These are phyloP conservation scores for Andrena haemorrhoa DNA, from an alignment of 2,888 invertebrate genomes.

Conservation along the genomic window DNA sequence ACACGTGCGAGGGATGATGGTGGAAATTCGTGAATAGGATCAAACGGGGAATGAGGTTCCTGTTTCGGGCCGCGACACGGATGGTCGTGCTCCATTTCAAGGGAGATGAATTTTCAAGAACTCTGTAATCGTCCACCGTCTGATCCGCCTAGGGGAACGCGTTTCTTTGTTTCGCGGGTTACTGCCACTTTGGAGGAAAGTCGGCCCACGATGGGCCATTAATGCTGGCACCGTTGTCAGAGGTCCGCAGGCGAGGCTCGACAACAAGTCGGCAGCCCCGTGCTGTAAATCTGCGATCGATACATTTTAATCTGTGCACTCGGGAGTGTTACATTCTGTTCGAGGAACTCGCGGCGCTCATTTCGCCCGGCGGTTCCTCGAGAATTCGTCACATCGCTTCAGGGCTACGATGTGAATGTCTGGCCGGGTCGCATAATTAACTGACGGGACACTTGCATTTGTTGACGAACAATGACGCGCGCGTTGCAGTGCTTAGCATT, in stretches of 20 bases:
- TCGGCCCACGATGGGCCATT: constrained; percentile 12
- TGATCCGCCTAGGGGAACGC: background rate
- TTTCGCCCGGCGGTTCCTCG: background rate
- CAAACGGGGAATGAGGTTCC: constrained; percentile 2
- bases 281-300: constrained; percentile 51
- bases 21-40: constrained; percentile 36
- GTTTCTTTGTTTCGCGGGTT: background rate
- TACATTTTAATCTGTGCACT: constrained; percentile 45
- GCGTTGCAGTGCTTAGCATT: background rate
- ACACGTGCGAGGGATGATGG: background rate
- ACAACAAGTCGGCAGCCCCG: background rate
- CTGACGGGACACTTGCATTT: background rate
- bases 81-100: constrained; percentile 10
- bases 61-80: background rate
- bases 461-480: background rate
- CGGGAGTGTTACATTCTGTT: constrained; percentile 2
- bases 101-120: constrained; percentile 35
- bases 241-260: background rate
- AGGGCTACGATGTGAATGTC: background rate
- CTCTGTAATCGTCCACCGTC: constrained; percentile 2
- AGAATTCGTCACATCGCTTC: background rate
- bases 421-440: constrained; percentile 14
- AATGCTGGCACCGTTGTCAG: constrained; percentile 10
- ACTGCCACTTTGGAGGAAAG: background rate
- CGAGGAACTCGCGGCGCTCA: background rate